Percentiles rank a stretch among this genome's conserved stretches.
Evolutionary conservation across 2,888 invertebrate genomes (phyloP).

Genomic region (Sesia apiformis): DNA sequence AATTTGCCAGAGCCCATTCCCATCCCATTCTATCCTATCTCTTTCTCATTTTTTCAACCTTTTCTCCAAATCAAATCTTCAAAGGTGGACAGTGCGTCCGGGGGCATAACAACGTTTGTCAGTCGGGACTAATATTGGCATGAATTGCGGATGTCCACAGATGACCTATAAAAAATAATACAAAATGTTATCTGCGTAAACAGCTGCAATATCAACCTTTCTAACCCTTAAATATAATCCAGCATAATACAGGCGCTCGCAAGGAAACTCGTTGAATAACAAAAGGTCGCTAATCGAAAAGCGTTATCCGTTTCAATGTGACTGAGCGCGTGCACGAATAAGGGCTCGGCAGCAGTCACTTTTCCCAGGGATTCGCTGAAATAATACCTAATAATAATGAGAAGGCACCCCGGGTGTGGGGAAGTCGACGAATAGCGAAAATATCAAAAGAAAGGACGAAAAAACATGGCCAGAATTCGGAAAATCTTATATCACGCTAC

Average conservation of each 20-base stretch:
- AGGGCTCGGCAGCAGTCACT: slow-evolving; percentile 19
- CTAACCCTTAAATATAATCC: no score
- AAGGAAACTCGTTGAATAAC: slow-evolving; percentile 6
- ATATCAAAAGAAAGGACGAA: slow-evolving; percentile 35
- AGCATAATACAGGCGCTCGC: not conserved
- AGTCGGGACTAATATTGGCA: no score
- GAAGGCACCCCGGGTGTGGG: slow-evolving; percentile 10
- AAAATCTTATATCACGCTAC: slow-evolving; percentile 28
- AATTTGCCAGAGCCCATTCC: no score
- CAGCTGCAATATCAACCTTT: no score
- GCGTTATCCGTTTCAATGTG: slow-evolving; percentile 17
- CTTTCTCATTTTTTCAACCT: no score
- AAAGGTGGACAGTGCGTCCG: no score
- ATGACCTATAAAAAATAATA: no score
- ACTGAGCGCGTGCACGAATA: slow-evolving; percentile 14
- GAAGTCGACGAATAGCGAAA: slow-evolving; percentile 27
- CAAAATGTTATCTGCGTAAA: no score
- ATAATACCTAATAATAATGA: slow-evolving; percentile 29
- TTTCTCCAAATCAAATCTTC: no score
- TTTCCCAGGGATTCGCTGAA: slow-evolving; percentile 26
- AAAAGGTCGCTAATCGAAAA: slow-evolving; percentile 19
- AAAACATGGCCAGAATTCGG: slow-evolving; percentile 30
- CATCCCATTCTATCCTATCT: no score
- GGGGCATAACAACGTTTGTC: no score
- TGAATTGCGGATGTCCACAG: no score